Percentiles rank a stretch among this genome's conserved stretches.
Conservation (phyloP, 2,797 vertebrate genomes). For the Hemitrygon akajei region DNA sequence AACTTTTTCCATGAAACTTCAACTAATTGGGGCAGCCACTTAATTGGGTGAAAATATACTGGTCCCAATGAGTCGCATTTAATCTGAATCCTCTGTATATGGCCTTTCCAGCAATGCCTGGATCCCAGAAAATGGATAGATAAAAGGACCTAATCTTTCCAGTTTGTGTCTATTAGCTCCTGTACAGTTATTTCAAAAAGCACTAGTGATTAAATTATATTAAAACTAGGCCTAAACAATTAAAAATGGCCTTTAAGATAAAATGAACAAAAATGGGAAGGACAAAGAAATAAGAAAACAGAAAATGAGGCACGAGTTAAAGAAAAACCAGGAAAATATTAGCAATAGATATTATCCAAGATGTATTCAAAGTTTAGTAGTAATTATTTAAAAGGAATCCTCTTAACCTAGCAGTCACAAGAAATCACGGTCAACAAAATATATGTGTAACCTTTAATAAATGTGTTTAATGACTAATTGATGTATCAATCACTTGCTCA, state of each 20-base stretch:
- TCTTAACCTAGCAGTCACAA: neutral
- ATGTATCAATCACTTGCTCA: slow-evolving; percentile 52
- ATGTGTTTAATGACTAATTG: slow-evolving; percentile 44
- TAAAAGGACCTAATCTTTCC: too few relatives aligned
- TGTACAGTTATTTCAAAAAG: neutral
- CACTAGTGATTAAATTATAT: neutral
- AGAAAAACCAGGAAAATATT: neutral
- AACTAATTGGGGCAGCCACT: too few relatives aligned
- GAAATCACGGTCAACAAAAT: slow-evolving; percentile 38
- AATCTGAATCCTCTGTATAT: too few relatives aligned
- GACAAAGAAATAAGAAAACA: neutral
- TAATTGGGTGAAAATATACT: too few relatives aligned
- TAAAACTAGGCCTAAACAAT: neutral
- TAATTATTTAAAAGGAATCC: neutral
- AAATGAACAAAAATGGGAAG: neutral
- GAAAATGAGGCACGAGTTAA: neutral
- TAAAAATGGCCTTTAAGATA: neutral
- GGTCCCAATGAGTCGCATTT: too few relatives aligned
- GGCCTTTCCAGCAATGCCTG: too few relatives aligned
- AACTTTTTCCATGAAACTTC: too few relatives aligned
- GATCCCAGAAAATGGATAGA: too few relatives aligned
- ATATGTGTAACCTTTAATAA: slow-evolving; percentile 43
- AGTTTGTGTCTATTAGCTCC: neutral
- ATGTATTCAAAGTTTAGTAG: slow-evolving; percentile 13
- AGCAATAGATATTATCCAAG: neutral